A percentile compares a stretch with the other conserved stretches of the same genome.
Conservation (phyloP, 2,797 vertebrate species). For the Rhynchonycteris naso region DNA sequence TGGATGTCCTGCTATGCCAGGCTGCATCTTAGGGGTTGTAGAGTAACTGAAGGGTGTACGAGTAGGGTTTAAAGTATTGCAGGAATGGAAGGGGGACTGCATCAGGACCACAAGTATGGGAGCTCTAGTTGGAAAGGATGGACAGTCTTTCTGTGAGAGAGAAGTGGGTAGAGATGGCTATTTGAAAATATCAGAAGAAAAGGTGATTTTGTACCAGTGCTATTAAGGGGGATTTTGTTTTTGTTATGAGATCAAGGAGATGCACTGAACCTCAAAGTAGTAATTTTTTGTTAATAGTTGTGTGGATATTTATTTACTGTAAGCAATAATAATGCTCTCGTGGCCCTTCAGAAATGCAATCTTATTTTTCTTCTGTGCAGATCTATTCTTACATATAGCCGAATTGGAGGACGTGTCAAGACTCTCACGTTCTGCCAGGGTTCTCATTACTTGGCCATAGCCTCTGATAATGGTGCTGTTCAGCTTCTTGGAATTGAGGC, state of each 20-base stretch:
- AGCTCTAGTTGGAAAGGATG: background rate
- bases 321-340: background rate
- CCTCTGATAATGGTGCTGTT: conserved; percentile 95
- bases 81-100: background rate
- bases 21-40: background rate
- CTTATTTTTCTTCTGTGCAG: conserved; percentile 81
- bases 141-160: background rate
- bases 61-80: background rate
- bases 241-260: background rate
- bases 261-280: background rate
- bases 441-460: conserved; percentile 95
- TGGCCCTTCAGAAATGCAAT: background rate
- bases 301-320: background rate
- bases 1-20: background rate
- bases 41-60: background rate
- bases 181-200: background rate
- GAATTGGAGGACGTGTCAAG: conserved; percentile 95
- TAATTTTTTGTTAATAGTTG: background rate
- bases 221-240: background rate
- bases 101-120: background rate
- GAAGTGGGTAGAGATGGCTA: background rate
- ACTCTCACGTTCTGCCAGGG: conserved; percentile 97
- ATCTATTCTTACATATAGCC: conserved; percentile 95
- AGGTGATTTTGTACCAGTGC: background rate
- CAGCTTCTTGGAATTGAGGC: conserved; percentile 96